These are phyloP conservation scores for Cygnus atratus DNA, from an alignment of 2,113 vertebrate genomes.

Conservation along the genomic window DNA sequence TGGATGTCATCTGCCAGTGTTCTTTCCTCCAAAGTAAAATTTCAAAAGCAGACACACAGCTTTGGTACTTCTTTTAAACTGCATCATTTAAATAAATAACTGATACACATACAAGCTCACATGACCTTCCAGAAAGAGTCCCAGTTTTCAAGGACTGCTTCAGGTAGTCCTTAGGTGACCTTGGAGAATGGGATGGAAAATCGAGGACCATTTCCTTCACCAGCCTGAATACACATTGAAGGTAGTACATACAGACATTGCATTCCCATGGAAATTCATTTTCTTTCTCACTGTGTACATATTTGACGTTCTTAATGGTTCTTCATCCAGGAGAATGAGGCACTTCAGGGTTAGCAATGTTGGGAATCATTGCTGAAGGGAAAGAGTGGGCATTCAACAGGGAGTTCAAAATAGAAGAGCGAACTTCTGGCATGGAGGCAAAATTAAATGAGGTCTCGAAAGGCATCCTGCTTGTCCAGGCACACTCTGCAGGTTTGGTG, in stretches of 20 bases:
- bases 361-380: not conserved
- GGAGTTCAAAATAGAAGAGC: not conserved
- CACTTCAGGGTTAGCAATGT: not conserved
- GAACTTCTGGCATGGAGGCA: not conserved
- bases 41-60: not conserved
- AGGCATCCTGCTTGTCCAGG: not conserved
- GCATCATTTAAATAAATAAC: not conserved
- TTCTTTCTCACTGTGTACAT: accelerated
- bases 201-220: not conserved
- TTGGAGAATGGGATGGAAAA: not conserved
- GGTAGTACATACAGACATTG: too few relatives aligned
- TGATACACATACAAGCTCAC: not conserved
- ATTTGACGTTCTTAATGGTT: not conserved
- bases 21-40: not conserved
- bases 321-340: not conserved
- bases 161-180: not conserved
- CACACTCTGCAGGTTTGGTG: not conserved
- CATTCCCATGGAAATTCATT: not conserved
- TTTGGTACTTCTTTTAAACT: not conserved
- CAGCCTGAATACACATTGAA: not conserved
- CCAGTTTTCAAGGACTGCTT: not conserved
- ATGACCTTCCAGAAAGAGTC: not conserved
- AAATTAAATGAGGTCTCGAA: not conserved
- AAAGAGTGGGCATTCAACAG: accelerated
- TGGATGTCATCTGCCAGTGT: not conserved